Evolutionary conservation across 2,888 invertebrate species (phyloP), one percentile per base, ranked within the genome.

Genomic region (Clitarchus hookeri): DNA sequence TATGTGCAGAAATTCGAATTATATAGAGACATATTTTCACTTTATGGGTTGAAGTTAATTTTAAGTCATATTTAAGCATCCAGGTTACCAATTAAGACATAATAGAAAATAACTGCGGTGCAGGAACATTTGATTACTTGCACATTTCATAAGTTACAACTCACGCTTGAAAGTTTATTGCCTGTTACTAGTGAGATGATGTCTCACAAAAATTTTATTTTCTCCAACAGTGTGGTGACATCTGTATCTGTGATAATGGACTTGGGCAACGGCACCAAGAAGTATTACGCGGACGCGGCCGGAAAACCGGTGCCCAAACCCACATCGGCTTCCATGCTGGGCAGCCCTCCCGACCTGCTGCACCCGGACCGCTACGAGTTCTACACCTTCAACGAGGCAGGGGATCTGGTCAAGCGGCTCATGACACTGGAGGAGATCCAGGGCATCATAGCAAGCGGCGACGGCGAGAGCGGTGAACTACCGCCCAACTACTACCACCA

Each of bases 391-490:
- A 96, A 97, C 90, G 96, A 96, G 89, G 95, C 95, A 86, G 97
- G 97, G 23, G 96, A 97, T 90, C 93, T 97, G 36, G 95, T 97
- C 0, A 96, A 96, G 90, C 93, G 96, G 87, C 93, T 97, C 54
- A 97, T 97, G 97, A 96, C 97, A 12, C 92, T 96, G 89, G 94
- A 96, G 89, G 96, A 97, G 92, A 97, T 97, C 88, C 96, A 96
- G 90, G 95, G 96, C 80, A 95, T 97, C 87, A 96, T 97, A 54
- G 97, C 97, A 0, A 96, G 95, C 65, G 96, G 96, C 0, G 96
- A 96, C 23, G 95, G 95, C 87, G 94, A 95, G 83, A 94, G 36
- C 27, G 65, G 26, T 12, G 54, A 79, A 65, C 53, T 65, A 0
- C 54, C 65, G 0, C 93, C 86, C 91, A 91, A 88, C 88, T 94